phyloP scores from a whole-genome alignment of 2,888 invertebrate species.

The Agrotis puta region DNA sequence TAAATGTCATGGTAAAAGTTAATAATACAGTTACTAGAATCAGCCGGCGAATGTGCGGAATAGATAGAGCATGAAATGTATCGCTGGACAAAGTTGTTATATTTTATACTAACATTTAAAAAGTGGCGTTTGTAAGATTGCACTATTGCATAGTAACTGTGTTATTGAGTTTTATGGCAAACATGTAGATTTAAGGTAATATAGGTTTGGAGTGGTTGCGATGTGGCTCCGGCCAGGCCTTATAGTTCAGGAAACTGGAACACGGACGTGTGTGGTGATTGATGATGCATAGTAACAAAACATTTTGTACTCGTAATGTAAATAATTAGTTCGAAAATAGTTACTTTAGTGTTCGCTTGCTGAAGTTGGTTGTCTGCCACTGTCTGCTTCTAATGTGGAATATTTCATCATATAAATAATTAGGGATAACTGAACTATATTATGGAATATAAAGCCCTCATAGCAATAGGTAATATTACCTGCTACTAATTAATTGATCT shows the following conservation, averaged over 20 bases:
- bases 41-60: neutral
- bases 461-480: neutral
- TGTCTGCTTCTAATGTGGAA: constrained; percentile 61
- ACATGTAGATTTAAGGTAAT: constrained; percentile 60
- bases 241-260: constrained; percentile 78
- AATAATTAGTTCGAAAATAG: constrained; percentile 68
- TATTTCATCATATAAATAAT: neutral
- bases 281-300: constrained; percentile 65
- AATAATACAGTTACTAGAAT: constrained; percentile 40
- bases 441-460: neutral
- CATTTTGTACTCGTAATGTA: constrained; percentile 78
- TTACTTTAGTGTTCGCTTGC: constrained; percentile 73
- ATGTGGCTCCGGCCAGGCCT: constrained; percentile 82
- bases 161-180: constrained; percentile 39
- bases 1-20: constrained; percentile 42
- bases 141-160: constrained; percentile 33
- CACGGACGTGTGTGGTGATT: constrained; percentile 66
- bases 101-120: constrained; percentile 30
- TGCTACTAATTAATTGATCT: too few species aligned
- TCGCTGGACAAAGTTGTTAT: constrained; percentile 25
- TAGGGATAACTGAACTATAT: too few species aligned
- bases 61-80: neutral
- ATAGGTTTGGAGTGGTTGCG: constrained; percentile 69
- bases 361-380: constrained; percentile 59
- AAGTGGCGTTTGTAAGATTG: constrained; percentile 13